Evolutionary conservation across 2,888 invertebrate species (phyloP), one percentile per base, ranked within the genome.

Genomic region (Pristionchus fissidentatus): DNA sequence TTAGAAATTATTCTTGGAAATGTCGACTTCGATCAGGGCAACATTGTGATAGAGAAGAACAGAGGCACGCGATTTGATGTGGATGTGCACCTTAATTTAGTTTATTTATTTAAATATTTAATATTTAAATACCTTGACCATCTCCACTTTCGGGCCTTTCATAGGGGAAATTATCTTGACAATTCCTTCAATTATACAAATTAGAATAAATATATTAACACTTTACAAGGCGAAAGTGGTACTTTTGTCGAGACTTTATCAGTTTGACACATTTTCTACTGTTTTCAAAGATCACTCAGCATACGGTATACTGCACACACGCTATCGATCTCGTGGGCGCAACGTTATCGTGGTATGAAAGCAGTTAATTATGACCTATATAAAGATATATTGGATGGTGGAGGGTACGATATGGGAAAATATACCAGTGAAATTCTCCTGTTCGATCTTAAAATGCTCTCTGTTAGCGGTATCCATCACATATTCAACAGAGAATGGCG

Each of bases 1-100:
- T 38, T 86, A 92, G 85, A 91, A 92, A 8, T 86, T 49, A 83
- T 89, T 88, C 77, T 85, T 78, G 8, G 93, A 92, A 5, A 93
- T 92, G 79, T 92, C 89, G 38, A 93, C 89, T 52, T 89, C 87
- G 46, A 93, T 92, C 84, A 92, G 88, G 10, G 93, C 93, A 78
- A 93, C 88, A 87, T 93, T 93, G 57, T 92, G 92, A 1, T 93
- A 92, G 78, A 93, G 86, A 38, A 93, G 87, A 26, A 90, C 91
- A 41, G 90, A 90, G 4, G 90, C 90, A 55, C 91, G 88, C 60
- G 93, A 92, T 80, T 92, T 90, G 84, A 93, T 92, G 84, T 93
- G 92, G 86, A 93, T 92, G 84, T 91, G 88, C 78, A 93, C 88
- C 70, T 70, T n/a, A 43, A 70, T n/a, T 43, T 0, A 1, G 8